Evolutionary conservation across 2,888 invertebrate genomes (phyloP).

Genomic region (Lasioglossum villosulum): DNA sequence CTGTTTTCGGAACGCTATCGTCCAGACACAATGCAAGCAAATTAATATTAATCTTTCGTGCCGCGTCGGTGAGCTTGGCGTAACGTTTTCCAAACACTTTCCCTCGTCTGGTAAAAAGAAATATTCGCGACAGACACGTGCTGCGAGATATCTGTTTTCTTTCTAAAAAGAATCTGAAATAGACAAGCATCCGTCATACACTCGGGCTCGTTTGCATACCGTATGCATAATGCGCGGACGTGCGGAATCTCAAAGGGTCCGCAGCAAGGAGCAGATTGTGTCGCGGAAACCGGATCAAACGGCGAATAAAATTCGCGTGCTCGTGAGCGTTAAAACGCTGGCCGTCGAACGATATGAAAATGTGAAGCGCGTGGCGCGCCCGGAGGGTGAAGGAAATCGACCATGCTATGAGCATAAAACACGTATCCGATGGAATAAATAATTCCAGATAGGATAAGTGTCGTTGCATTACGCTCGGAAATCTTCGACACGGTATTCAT

Average conservation of each 20-base stretch:
- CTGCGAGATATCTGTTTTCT: neutral
- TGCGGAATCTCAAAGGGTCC: constrained; percentile 26
- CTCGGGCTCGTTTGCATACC: constrained; percentile 37
- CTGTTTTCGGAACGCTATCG: neutral
- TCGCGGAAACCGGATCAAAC: constrained; percentile 31
- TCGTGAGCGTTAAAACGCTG: constrained; percentile 25
- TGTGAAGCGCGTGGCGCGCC: neutral
- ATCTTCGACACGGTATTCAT: constrained; percentile 47
- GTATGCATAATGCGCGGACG: constrained; percentile 35
- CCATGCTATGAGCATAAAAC: neutral
- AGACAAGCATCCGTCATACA: constrained; percentile 36
- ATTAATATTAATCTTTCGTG: neutral
- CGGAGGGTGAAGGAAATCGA: neutral
- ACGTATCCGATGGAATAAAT: constrained; percentile 32
- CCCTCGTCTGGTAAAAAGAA: neutral
- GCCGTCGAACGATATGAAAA: neutral
- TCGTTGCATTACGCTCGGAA: constrained; percentile 25
- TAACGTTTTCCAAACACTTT: no score
- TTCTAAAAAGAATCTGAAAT: constrained; percentile 17
- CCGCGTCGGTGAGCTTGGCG: neutral
- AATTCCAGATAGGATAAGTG: constrained; percentile 37
- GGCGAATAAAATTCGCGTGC: constrained; percentile 35
- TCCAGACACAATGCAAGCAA: neutral
- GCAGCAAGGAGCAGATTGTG: constrained; percentile 37
- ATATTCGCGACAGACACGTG: neutral